Percentiles rank a stretch among this genome's conserved stretches.
Conservation (phyloP, 2,797 vertebrate genomes). For the Pogoniulus pusillus region DNA sequence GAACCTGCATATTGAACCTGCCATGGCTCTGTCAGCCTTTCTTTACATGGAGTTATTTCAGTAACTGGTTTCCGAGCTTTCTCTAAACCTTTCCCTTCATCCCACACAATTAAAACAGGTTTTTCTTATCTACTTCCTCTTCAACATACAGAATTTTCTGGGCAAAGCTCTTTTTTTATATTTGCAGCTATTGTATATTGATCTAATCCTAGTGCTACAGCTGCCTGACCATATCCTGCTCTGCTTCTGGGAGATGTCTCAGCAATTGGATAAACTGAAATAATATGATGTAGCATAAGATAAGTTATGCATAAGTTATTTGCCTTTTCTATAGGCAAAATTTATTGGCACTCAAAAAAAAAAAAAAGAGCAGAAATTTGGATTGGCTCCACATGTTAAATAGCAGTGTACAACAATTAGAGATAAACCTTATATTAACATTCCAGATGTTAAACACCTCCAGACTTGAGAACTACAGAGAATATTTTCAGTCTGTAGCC, state of each 20-base stretch:
- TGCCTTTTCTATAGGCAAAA: neutral
- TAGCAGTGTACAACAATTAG: neutral
- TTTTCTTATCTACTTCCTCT: constrained; percentile 25
- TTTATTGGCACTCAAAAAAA: neutral
- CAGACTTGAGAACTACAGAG: neutral
- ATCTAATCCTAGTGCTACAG: neutral
- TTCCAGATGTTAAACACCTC: neutral
- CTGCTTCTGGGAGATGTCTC: neutral
- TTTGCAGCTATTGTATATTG: neutral
- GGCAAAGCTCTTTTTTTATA: neutral
- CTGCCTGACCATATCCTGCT: neutral
- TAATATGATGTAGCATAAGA: neutral
- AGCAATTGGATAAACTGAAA: neutral
- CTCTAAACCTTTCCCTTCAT: neutral
- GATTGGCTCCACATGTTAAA: neutral
- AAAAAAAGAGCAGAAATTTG: neutral
- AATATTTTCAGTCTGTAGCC: neutral
- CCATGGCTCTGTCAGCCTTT: neutral
- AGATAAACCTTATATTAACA: neutral
- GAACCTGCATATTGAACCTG: neutral
- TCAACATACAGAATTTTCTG: neutral
- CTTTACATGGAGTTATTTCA: neutral
- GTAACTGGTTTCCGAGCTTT: neutral
- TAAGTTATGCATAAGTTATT: neutral
- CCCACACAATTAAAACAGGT: neutral